Evolutionary conservation across 2,797 vertebrate genomes (phyloP).

Genomic region (Alosa sapidissima): DNA sequence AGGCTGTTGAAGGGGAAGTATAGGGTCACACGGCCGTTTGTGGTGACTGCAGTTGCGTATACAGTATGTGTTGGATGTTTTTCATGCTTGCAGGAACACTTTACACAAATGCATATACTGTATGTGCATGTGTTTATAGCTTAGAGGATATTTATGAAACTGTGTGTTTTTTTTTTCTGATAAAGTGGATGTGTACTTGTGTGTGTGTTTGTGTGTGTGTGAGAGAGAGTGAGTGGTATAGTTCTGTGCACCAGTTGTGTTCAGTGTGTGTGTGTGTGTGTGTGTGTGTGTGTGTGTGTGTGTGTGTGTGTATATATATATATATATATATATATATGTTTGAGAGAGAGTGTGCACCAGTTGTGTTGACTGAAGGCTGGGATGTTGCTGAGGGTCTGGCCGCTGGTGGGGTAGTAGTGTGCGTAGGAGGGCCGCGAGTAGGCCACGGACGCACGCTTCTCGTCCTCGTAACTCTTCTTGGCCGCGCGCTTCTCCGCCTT

Average conservation of each 20-base stretch:
- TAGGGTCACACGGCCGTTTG: too few relatives aligned
- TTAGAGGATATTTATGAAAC: too few relatives aligned
- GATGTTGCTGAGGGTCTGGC: constrained; percentile 88
- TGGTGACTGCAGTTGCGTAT: too few relatives aligned
- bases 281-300: not conserved
- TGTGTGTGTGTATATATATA: not conserved
- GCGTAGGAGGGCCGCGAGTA: constrained; percentile 95
- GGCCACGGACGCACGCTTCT: constrained; percentile 94
- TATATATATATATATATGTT: not conserved
- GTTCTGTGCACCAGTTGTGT: not conserved
- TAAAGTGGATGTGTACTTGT: not conserved
- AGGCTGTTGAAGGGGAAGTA: too few relatives aligned
- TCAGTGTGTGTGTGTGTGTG: not conserved
- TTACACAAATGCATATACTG: not conserved
- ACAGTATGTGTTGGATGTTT: not conserved
- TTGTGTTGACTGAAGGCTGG: constrained; percentile 94
- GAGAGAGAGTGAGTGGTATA: not conserved
- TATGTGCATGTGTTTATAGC: not conserved
- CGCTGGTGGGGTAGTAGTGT: constrained; percentile 94
- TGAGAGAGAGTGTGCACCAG: constrained; percentile 78
- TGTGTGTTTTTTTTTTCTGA: too few relatives aligned
- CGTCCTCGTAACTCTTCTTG: constrained; percentile 98
- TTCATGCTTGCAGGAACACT: not conserved
- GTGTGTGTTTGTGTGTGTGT: not conserved
- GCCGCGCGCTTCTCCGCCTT: constrained; percentile 98